phyloP scores from a whole-genome alignment of 2,113 vertebrate genomes.

The Oreochromis spilurus region DNA sequence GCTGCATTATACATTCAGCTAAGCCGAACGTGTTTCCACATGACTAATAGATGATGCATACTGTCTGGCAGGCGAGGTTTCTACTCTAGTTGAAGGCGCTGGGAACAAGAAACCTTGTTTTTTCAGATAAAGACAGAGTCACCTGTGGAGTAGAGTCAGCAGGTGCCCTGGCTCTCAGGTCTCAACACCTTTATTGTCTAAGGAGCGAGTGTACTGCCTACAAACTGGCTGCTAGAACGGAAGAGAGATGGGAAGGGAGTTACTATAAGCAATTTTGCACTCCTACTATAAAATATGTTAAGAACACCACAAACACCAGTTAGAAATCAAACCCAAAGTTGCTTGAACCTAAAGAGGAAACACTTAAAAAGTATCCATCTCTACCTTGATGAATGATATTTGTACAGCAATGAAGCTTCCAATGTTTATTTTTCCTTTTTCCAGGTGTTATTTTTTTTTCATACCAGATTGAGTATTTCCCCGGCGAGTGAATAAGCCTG shows the following conservation, averaged over 20 bases:
- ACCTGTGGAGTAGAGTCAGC: constrained; percentile 52
- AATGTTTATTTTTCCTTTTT: constrained; percentile 46
- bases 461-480: constrained; percentile 42
- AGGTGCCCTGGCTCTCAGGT: constrained; percentile 55
- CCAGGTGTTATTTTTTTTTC: constrained; percentile 44
- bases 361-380: not conserved
- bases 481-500: constrained; percentile 47
- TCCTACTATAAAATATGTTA: not conserved
- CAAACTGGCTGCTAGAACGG: not conserved
- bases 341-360: not conserved
- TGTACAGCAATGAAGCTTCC: constrained; percentile 32
- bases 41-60: constrained; percentile 68
- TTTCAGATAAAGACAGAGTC: constrained; percentile 38
- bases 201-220: not conserved
- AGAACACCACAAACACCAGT: not conserved
- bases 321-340: not conserved
- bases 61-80: constrained; percentile 43
- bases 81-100: constrained; percentile 4
- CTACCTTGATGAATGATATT: constrained; percentile 59
- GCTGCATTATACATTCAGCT: constrained; percentile 53
- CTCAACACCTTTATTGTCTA: constrained; percentile 28
- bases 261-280: not conserved
- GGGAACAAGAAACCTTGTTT: constrained; percentile 23
- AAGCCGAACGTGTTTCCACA: constrained; percentile 59
- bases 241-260: not conserved